Base-by-base conservation (phyloP, 2,113 vertebrate species). In the Vulpes ferrilata region DNA sequence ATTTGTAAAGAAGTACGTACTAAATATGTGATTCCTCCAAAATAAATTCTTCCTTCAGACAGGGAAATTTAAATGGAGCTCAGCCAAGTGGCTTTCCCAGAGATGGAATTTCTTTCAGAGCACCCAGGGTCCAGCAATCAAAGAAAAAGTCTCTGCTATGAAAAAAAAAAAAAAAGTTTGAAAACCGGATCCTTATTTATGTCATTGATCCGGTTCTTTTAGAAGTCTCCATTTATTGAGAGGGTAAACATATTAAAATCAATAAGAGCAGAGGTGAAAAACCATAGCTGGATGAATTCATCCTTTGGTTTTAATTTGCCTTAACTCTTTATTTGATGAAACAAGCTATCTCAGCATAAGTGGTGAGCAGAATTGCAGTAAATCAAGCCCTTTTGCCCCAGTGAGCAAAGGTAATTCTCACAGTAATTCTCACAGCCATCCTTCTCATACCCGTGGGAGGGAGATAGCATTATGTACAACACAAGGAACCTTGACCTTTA, bases 401-500 rank as follows among this genome's bases (percentile, higher is more conserved):
- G 0, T 43, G 92, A 94, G 71, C 32, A 60, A 48, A 93, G 92
- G 5, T 83, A 43, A 43, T 43, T 43, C 43, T 43, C 17, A 25
- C 8, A 53, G 13, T 71, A 48, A 64, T 93, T 85, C 53, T 88
- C 57, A n/a, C 30, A 84, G 78, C 74, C 55, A 11, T 65, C 53
- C 27, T 87, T 83, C 82, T 57, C 16, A 23, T 64, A 19, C 2
- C 2, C 4, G 7, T 25, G 51, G 51, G 64, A 76, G 20, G 59
- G 59, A 95, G 69, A 92, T 94, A 57, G 32, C 73, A 69, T 95
- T 96, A 84, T 43, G 80, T 96, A 92, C n/a, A 57, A 64, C 62
- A 85, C 48, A 90, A 81, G 71, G 87, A 95, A 48, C 23, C 71
- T 80, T 97, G 93, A 95, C 97, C 95, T 98, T 98, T 98, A 94